Evolutionary conservation across 2,888 invertebrate genomes (phyloP), one percentile per base, ranked within the genome.

Genomic region (Orthonychiurus folsomi): DNA sequence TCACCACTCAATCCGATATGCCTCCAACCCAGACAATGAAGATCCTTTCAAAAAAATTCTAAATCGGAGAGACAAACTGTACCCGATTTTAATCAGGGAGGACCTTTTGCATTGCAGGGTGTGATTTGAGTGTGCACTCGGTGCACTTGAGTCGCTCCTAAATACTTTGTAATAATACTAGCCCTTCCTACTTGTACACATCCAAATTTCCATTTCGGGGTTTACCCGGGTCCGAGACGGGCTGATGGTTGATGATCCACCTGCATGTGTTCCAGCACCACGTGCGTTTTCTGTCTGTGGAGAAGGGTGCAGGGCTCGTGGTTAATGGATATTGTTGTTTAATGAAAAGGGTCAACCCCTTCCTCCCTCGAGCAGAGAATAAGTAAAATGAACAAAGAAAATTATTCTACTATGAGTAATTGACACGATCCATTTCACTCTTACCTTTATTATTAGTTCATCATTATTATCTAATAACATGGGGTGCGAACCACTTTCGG

Each of bases 351-450:
- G 15, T 37, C 37, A 37, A 37, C 37, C 37, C 37, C 15, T 37
- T 37, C 15, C n/a, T n/a, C n/a, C n/a, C n/a, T 9, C 9, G 15
- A 37, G 15, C 37, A 37, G 37, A 15, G 37, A 37, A 37, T 9
- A 37, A 37, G 37, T 37, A 15, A 9, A 37, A 37, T 37, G 37
- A 15, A 15, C 37, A 37, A 37, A 37, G 37, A 37, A 5, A 37
- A 9, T 37, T 37, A 37, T 37, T 37, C 37, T 5, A 23, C 25
- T 20, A 23, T 52, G 21, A 52, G 52, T 52, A 52, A 52, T 52
- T 52, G 52, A 52, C 52, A 23, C 52, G 52, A n/a, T n/a, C 52
- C 52, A 52, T 52, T 52, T 52, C 52, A 52, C 52, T 12, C n/a
- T 23, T 23, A 12, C 3, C 52, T 9, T 52, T 23, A 12, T 52